Evolutionary conservation across 2,113 vertebrate species (phyloP), one percentile per base, ranked within the genome.

Genomic region (Rynchops niger): DNA sequence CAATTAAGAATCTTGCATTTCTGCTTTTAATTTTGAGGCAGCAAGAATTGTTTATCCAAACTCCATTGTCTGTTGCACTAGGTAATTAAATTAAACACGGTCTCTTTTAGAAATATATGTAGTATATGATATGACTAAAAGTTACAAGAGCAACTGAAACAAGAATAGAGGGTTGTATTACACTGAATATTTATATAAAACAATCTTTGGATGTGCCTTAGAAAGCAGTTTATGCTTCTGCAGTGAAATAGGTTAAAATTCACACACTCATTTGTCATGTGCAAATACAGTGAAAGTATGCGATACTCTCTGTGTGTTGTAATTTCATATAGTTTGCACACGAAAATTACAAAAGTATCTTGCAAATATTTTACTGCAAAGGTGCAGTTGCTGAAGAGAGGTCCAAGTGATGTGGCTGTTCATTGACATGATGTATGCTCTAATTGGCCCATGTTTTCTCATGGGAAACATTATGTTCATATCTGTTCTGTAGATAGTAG

Each of bases 241-340:
- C 34, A 74, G 18, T 55, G 32, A 63, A 90, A 55, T 40, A 19
- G 50, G 23, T 80, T 83, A 53, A 74, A 79, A 93, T 59, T 18
- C 50, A 25, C 47, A 42, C 13, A 49, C 21, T 32, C 8, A 6
- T 69, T 71, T 62, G 26, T 32, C 9, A 7, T 29, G 9, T 58
- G 29, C 40, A 67, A 38, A 15, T 19, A 49, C 32, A 40, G 5
- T 70, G 15, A 70, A 69, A 70, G 53, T 52, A 42, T 14, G 4
- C 21, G 56, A n/a, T 12, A 40, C 19, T 20, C 10, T 67, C 12
- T 25, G 1, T n/a, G 25, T 43, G 23, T 61, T 1, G 0, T 38
- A 13, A 56, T 63, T 70, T 52, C 69, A 8, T 36, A 3, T 30
- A n/a, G 43, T 43, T 38, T 34, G 15, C 38, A 15, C 49, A 32